phyloP scores from a whole-genome alignment of 2,888 invertebrate genomes.

The Synergus gifuensis region DNA sequence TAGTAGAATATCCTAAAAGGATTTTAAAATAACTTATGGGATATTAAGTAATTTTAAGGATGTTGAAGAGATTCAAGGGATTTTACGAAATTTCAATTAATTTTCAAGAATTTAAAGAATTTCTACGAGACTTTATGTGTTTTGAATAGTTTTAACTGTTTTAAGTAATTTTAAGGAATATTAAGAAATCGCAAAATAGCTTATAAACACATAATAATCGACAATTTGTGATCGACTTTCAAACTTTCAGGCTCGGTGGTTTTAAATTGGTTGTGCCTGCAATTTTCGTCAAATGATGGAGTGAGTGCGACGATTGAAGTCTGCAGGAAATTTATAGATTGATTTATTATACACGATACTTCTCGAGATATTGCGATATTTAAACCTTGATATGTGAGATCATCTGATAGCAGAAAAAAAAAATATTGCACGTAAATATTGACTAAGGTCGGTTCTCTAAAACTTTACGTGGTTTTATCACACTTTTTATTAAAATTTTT shows the following conservation, averaged over 20 bases:
- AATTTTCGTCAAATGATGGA: constrained; percentile 1
- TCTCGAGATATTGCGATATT: constrained; percentile 19
- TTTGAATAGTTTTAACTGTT: too few relatives aligned
- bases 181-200: background rate
- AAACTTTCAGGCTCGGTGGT: constrained; percentile 30
- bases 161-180: too few relatives aligned
- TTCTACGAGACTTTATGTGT: too few relatives aligned
- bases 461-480: background rate
- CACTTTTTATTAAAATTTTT: background rate
- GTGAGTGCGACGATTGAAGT: constrained; percentile 20
- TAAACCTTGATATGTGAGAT: constrained; percentile 11
- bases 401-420: background rate
- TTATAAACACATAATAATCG: constrained; percentile 2
- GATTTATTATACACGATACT: constrained; percentile 26
- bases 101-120: too few relatives aligned
- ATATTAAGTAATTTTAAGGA: too few relatives aligned
- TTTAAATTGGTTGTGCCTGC: constrained; percentile 4
- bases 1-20: too few relatives aligned
- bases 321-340: constrained; percentile 17
- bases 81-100: too few relatives aligned
- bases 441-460: constrained; percentile 1
- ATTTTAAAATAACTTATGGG: too few relatives aligned
- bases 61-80: too few relatives aligned
- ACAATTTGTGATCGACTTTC: background rate
- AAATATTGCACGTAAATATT: constrained; percentile 5